Evolutionary conservation across 2,888 invertebrate species (phyloP).

Genomic region (Beris morrisii): DNA sequence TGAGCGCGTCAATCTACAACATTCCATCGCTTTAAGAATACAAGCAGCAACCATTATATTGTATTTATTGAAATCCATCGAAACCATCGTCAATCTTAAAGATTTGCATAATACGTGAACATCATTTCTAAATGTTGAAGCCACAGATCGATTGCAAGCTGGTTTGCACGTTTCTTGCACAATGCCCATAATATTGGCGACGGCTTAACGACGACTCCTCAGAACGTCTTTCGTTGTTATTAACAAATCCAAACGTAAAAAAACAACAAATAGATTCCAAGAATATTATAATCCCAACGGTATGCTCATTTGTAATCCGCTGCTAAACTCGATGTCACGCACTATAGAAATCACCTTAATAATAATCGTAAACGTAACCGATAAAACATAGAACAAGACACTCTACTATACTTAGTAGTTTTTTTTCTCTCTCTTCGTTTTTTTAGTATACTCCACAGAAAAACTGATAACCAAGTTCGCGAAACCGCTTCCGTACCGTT

Average conservation of each 20-base stretch:
- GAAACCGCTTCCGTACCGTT: slow-evolving; percentile 20
- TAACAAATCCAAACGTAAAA: too few species aligned
- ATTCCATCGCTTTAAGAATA: slow-evolving; percentile 6
- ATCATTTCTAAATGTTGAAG: not conserved
- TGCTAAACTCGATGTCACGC: not conserved
- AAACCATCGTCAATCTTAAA: slow-evolving; percentile 12
- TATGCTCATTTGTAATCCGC: slow-evolving; percentile 29
- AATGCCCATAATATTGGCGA: too few species aligned
- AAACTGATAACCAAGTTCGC: not conserved
- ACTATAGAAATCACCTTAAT: too few species aligned
- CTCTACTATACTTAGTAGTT: not conserved
- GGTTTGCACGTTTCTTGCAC: too few species aligned
- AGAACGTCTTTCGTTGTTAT: too few species aligned
- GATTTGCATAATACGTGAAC: slow-evolving; percentile 30
- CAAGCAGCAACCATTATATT: not conserved
- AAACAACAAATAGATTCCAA: too few species aligned
- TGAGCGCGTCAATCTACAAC: slow-evolving; percentile 13
- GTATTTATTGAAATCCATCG: slow-evolving; percentile 15
- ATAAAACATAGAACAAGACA: too few species aligned
- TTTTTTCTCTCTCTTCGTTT: slow-evolving; percentile 11
- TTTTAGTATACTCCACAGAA: slow-evolving; percentile 8
- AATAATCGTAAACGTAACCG: too few species aligned
- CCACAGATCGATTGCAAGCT: too few species aligned
- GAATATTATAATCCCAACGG: too few species aligned
- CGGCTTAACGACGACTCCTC: too few species aligned